A percentile compares a stretch with the other conserved stretches of the same genome.
These are phyloP conservation scores for Eledona agricola DNA, from an alignment of 2,888 invertebrate genomes.

Conservation along the genomic window DNA sequence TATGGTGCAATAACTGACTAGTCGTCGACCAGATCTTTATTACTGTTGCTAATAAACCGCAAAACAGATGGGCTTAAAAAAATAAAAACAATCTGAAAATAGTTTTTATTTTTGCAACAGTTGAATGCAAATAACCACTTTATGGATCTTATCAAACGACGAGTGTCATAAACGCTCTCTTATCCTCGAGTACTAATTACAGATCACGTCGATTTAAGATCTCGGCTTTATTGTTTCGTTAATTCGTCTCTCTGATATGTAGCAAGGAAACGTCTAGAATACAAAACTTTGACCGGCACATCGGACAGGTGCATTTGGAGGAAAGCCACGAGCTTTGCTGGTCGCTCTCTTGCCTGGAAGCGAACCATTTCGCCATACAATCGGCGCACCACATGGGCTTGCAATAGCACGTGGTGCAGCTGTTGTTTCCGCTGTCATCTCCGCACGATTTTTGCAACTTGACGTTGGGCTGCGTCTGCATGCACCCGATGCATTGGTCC, in stretches of 20 bases:
- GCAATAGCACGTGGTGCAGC: slow-evolving; percentile 73
- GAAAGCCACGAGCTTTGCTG: slow-evolving; percentile 80
- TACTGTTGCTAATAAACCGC: too few species aligned
- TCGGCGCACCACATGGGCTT: slow-evolving; percentile 90
- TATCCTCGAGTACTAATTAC: too few species aligned
- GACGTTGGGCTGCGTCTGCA: slow-evolving; percentile 80
- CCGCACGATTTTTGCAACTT: slow-evolving; percentile 79
- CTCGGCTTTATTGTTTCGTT: too few species aligned
- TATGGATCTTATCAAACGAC: too few species aligned
- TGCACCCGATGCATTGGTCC: slow-evolving; percentile 89
- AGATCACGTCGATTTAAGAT: too few species aligned
- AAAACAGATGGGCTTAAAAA: too few species aligned
- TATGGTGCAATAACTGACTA: too few species aligned
- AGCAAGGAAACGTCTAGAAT: slow-evolving; percentile 78
- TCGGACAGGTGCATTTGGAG: slow-evolving; percentile 86
- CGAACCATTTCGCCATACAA: slow-evolving; percentile 90
- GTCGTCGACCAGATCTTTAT: too few species aligned
- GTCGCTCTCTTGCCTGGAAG: slow-evolving; percentile 77
- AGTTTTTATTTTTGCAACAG: too few species aligned
- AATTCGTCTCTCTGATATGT: slow-evolving; percentile 11
- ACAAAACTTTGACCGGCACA: slow-evolving; percentile 86
- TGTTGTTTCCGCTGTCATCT: slow-evolving; percentile 59
- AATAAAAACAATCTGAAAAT: too few species aligned
- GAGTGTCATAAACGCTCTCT: too few species aligned
- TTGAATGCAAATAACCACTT: too few species aligned